A percentile compares a stretch with the other conserved stretches of the same genome.
phyloP scores from a whole-genome alignment of 2,113 vertebrate genomes.

The Penelope pileata region DNA sequence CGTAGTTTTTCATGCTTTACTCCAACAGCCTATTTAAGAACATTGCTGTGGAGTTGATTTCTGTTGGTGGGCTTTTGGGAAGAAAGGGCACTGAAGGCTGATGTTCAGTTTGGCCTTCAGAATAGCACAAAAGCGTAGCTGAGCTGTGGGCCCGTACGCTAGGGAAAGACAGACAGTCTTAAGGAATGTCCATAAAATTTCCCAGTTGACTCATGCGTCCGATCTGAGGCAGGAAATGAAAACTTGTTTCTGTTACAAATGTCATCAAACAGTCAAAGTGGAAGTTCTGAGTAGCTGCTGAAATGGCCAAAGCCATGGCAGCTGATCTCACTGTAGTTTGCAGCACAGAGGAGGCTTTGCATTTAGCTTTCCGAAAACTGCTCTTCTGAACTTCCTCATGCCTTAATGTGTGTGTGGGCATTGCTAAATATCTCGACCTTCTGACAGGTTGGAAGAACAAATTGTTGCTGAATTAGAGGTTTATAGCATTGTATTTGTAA shows the following conservation, averaged over 20 bases:
- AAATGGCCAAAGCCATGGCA: not conserved
- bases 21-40: not conserved
- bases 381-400: not conserved
- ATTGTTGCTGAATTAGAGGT: not conserved
- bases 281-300: not conserved
- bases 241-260: not conserved
- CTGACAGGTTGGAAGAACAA: not conserved
- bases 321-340: not conserved
- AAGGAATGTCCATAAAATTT: not conserved
- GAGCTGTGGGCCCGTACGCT: accelerated
- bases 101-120: not conserved
- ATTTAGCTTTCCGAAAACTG: not conserved
- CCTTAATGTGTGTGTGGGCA: not conserved
- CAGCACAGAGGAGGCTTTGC: not conserved
- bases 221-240: constrained; percentile 23
- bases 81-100: not conserved
- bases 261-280: not conserved
- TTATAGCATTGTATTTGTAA: not conserved
- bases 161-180: not conserved
- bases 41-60: not conserved
- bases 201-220: not conserved
- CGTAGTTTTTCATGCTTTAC: not conserved
- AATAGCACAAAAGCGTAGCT: not conserved
- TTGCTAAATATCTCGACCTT: not conserved
- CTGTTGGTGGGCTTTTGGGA: not conserved